A percentile compares a stretch with the other conserved stretches of the same genome.
Conservation (phyloP, 2,113 vertebrate genomes). For the Cygnus atratus region DNA sequence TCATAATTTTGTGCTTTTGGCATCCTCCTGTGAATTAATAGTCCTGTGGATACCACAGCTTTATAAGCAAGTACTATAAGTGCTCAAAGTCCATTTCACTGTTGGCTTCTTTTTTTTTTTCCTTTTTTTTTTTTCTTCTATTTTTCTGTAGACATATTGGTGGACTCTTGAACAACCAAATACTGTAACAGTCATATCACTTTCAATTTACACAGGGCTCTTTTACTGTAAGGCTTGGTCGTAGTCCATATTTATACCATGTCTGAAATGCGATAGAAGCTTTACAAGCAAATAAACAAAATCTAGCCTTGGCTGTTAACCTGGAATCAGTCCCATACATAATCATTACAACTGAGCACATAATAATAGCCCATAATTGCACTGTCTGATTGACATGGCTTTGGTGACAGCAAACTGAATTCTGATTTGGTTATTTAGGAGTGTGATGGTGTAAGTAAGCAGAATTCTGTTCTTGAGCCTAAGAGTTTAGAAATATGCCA, state of each 20-base stretch:
- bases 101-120: background rate
- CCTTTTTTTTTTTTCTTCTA: background rate
- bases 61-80: background rate
- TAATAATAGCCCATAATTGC: background rate
- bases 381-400: background rate
- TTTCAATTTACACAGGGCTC: background rate
- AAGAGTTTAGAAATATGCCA: background rate
- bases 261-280: background rate
- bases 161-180: background rate
- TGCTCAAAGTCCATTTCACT: background rate
- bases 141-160: background rate
- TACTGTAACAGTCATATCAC: background rate
- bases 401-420: background rate
- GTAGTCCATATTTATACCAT: background rate
- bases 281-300: constrained; percentile 43
- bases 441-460: background rate
- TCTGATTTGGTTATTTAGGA: background rate
- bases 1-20: background rate
- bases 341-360: constrained; percentile 6
- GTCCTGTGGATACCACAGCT: background rate
- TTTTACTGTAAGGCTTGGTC: background rate
- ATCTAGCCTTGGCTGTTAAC: background rate
- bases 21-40: background rate
- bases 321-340: background rate
- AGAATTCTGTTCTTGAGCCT: background rate